These are phyloP conservation scores for Mesitornis unicolor DNA, from an alignment of 2,113 vertebrate genomes.

Conservation along the genomic window DNA sequence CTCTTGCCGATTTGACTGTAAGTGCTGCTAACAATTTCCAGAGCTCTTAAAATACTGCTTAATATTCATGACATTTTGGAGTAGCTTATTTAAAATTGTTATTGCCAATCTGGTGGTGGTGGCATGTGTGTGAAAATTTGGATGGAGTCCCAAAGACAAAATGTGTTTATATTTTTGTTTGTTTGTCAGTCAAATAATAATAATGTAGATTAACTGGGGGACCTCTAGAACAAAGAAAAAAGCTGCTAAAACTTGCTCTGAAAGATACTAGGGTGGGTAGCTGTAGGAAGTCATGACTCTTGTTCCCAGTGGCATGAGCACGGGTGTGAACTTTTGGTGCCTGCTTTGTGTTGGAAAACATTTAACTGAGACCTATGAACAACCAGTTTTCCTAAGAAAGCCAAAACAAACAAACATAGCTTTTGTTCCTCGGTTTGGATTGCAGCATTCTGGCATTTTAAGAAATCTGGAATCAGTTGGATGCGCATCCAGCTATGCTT, in stretches of 20 bases:
- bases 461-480: neutral
- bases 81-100: neutral
- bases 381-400: neutral
- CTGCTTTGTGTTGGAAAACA: fast-evolving
- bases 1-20: neutral
- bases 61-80: neutral
- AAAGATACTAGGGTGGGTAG: neutral
- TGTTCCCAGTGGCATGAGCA: neutral
- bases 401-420: neutral
- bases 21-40: neutral
- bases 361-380: neutral
- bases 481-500: fast-evolving
- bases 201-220: neutral
- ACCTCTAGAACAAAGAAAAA: neutral
- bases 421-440: neutral
- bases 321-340: neutral
- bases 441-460: neutral
- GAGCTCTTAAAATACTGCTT: neutral
- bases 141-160: neutral
- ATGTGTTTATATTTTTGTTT: neutral
- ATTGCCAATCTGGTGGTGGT: neutral
- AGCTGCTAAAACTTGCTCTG: neutral
- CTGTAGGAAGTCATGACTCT: neutral
- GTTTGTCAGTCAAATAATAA: neutral
- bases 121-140: neutral